Evolutionary conservation across 1,140 invertebrate species (phyloP), one percentile per base, ranked within the genome.

Genomic region (Maniola jurtina): DNA sequence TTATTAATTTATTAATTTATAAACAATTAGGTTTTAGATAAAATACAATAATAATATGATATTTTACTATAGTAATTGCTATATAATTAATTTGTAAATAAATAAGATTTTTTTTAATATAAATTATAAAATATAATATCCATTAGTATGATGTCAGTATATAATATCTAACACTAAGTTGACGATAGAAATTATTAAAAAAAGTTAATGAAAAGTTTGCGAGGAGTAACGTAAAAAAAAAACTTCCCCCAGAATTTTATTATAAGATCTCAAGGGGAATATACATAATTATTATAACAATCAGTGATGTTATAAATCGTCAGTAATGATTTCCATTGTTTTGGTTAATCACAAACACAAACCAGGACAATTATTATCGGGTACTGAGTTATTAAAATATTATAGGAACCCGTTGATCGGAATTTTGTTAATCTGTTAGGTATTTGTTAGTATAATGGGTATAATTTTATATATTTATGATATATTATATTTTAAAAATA

Each of bases 301-400:
- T 56, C 16, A 52, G 14, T 33, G 52, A 57, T 59, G 47, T 59
- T 55, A 64, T 66, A 54, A 42, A n/a, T 16, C 56, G 35, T 66
- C 38, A 47, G 34, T 33, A 61, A 61, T 48, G 14, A 3, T 55
- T 11, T 55, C 48, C 58, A 63, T 50, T 38, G 64, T 61, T 60
- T 72, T 76, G 66, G 74, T 80, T 81, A 81, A 80, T 79, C 48
- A 78, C 70, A 78, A 80, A 77, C 71, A 81, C 75, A 75, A 40
- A 66, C 38, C 56, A 58, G 68, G 62, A 4, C 4, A 25, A 25
- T 25, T 25, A 69, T 66, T 55, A 55, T 48, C 55, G 62, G 68
- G 50, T 59, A 66, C 57, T 68, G 64, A 59, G 42, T 71, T 59
- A 47, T 59, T 64, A 68, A 67, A 69, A 54, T 72, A 42, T 54